Evolutionary conservation across 2,888 invertebrate genomes (phyloP), one percentile per base, ranked within the genome.

Genomic region (Drosophila affinis): DNA sequence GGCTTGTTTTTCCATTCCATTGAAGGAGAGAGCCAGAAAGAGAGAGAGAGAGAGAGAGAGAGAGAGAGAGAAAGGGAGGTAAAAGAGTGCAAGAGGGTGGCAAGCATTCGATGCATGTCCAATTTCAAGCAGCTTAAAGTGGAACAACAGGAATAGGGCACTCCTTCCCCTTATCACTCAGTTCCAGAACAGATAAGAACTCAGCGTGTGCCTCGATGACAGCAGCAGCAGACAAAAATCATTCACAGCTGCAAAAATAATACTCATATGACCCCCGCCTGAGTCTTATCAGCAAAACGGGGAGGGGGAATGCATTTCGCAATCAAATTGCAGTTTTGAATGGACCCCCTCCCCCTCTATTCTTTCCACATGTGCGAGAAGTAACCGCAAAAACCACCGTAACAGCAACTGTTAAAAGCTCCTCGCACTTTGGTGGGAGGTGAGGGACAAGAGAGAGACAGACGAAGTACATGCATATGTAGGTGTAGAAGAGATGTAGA

Each of bases 1-100:
- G 71, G 57, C 46, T 63, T 72, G 58, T 72, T 58, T 70, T 63
- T 14, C 70, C 48, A 46, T 46, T 51, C 21, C 47, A 34, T 21
- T 32, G 34, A 21, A 18, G 21, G 18, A 12, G 46, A 17, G 45
- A 45, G n/a, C n/a, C n/a, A n/a, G 27, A 7, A 7, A 27, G 27
- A 7, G 55, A 48, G 56, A 12, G n/a, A 24, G 18, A n/a, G 12
- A n/a, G n/a, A 18, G 18, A 3, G n/a, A 9, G 2, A 17, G 3
- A 21, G 18, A 21, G 18, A 21, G 1, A 21, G 14, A 9, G 14
- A 29, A 17, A 18, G 39, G n/a, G 10, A 10, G 4, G 32, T 10
- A 32, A 34, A 12, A 0, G 9, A 17, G 24, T 1, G 1, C 10
- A 3, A 44, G 5, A 18, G 17, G 17, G 29, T 24, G 24, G 6